Evolutionary conservation across 2,888 invertebrate genomes (phyloP).

Genomic region (Drosophila demipolita): DNA sequence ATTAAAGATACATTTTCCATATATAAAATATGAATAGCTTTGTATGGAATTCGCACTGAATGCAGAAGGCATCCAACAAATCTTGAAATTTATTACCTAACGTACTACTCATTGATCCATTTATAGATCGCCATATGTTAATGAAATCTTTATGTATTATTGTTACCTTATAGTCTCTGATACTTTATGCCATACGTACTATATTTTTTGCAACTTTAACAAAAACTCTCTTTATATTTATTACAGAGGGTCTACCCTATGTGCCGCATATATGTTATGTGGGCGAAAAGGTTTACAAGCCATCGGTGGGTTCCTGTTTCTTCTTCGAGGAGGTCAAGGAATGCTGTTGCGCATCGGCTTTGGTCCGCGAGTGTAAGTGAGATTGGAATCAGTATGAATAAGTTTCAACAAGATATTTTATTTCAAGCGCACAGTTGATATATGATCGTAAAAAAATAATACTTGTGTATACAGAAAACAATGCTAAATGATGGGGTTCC

Average conservation of each 20-base stretch:
- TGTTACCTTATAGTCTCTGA: background rate
- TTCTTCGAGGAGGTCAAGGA: slow-evolving; percentile 83
- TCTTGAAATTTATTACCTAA: slow-evolving; percentile 7
- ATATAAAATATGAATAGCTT: background rate
- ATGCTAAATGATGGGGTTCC: slow-evolving; percentile 39
- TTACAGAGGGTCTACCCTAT: slow-evolving; percentile 84
- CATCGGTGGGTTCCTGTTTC: slow-evolving; percentile 83
- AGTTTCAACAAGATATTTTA: slow-evolving; percentile 19
- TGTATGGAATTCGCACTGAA: slow-evolving; percentile 14
- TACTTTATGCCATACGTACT: background rate
- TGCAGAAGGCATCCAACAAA: slow-evolving; percentile 4
- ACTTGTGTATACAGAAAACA: slow-evolving; percentile 28
- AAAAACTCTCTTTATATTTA: slow-evolving; percentile 1
- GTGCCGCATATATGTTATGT: slow-evolving; percentile 85
- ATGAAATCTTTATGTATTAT: slow-evolving; percentile 5
- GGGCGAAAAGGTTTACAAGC: slow-evolving; percentile 80
- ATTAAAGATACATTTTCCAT: background rate
- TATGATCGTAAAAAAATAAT: slow-evolving; percentile 23
- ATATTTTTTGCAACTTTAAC: background rate
- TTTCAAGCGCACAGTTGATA: slow-evolving; percentile 4
- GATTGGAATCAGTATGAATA: slow-evolving; percentile 8
- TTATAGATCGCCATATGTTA: slow-evolving; percentile 23
- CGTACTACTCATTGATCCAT: slow-evolving; percentile 12
- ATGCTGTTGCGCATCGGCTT: slow-evolving; percentile 83
- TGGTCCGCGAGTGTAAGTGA: slow-evolving; percentile 84